A percentile compares a stretch with the other conserved stretches of the same genome.
phyloP scores from a whole-genome alignment of 2,797 vertebrate species.

The Liasis olivaceus region DNA sequence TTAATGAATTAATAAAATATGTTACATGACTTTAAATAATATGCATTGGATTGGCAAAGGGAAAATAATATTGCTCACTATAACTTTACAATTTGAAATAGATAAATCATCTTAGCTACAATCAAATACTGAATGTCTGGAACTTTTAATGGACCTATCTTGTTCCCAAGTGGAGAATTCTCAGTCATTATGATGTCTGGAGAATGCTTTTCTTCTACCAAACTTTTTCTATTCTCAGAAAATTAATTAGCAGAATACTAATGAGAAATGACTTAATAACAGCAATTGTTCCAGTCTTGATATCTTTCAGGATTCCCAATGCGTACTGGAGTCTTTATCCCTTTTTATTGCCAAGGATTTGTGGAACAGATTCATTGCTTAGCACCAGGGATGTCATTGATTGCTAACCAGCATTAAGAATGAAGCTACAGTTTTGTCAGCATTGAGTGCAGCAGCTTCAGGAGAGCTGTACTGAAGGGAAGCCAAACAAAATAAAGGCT shows the following conservation, averaged over 20 bases:
- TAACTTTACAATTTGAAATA: neutral
- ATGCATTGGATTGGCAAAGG: neutral
- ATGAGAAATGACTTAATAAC: slow-evolving; percentile 28
- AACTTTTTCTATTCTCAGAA: slow-evolving; percentile 25
- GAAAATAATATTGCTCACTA: neutral
- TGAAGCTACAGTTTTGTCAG: neutral
- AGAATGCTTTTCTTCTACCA: neutral
- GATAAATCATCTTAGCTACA: neutral
- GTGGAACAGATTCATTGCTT: neutral
- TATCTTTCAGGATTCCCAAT: neutral
- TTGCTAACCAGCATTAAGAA: slow-evolving; percentile 17
- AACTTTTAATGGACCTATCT: neutral
- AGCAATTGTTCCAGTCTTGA: neutral
- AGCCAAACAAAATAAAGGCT: neutral
- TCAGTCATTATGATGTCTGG: slow-evolving; percentile 16
- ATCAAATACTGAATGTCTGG: neutral
- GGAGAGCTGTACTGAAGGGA: neutral
- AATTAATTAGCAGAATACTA: slow-evolving; percentile 27
- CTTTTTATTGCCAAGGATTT: neutral
- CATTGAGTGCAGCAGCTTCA: neutral
- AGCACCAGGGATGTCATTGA: neutral
- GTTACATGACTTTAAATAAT: neutral
- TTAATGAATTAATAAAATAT: neutral
- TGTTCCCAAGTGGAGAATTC: rapidly evolving
- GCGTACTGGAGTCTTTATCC: neutral